phyloP scores from a whole-genome alignment of 2,888 invertebrate species.

The Macropis europaea region DNA sequence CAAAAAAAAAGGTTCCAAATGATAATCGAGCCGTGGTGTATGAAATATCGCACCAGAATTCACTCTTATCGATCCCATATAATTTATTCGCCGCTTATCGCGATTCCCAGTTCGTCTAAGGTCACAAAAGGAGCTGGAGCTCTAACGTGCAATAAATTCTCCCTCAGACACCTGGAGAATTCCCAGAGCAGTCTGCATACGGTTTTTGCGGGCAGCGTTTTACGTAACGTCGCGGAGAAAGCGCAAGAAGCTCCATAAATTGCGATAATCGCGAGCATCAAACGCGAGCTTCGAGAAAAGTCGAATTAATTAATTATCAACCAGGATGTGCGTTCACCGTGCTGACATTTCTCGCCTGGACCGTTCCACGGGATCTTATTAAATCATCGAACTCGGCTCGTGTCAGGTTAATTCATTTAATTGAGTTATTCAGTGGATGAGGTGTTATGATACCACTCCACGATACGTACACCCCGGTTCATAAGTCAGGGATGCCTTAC shows the following conservation, averaged over 20 bases:
- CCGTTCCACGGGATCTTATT: slow-evolving; percentile 23
- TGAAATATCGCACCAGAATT: too few relatives aligned
- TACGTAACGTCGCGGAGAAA: slow-evolving; percentile 25
- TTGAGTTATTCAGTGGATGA: slow-evolving; percentile 14
- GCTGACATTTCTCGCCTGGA: slow-evolving; percentile 19
- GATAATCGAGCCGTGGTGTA: too few relatives aligned
- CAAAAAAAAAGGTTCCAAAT: too few relatives aligned
- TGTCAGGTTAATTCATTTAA: slow-evolving; percentile 14
- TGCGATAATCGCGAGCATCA: slow-evolving; percentile 10
- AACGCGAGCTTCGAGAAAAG: slow-evolving; percentile 6
- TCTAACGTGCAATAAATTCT: too few relatives aligned
- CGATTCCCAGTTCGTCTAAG: background rate
- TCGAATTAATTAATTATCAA: background rate
- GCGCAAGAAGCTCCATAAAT: slow-evolving; percentile 21
- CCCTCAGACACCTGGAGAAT: too few relatives aligned
- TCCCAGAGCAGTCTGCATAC: slow-evolving; percentile 7
- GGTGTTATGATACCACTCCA: background rate
- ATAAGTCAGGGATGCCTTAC: too few relatives aligned
- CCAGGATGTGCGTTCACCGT: slow-evolving; percentile 3
- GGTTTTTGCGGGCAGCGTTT: slow-evolving; percentile 6
- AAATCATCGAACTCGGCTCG: slow-evolving; percentile 8
- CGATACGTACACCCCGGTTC: too few relatives aligned
- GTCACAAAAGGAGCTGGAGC: background rate
- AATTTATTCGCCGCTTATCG: too few relatives aligned
- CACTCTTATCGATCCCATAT: too few relatives aligned